Evolutionary conservation across 1,140 invertebrate genomes (phyloP), one percentile per base, ranked within the genome.

Genomic region (Penaeus chinensis): DNA sequence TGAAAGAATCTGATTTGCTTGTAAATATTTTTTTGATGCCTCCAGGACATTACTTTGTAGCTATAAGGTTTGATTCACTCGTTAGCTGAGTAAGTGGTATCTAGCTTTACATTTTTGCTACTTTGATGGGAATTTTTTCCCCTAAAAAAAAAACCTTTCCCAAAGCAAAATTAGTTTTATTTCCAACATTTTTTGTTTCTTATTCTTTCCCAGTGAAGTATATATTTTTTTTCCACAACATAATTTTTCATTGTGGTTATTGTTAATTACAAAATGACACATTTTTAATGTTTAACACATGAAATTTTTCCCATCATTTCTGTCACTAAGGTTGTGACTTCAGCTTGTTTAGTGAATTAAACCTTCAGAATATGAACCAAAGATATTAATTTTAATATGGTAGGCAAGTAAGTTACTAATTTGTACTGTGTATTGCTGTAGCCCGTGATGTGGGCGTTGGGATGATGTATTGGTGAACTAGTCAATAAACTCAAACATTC

Each of bases 391-490:
- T 83, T 83, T 83, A 83, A 71, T 83, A 83, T 47, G 18, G 60
- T 83, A 83, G 82, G 22, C 27, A 54, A 71, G 37, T 47, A 83
- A 83, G 82, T 83, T 83, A 74, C 69, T 74, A 71, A 83, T 83
- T 83, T 83, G 82, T 83, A 83, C 42, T 60, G 69, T 83, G 82
- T 83, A 60, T 83, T 74, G n/a, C 82, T 74, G 82, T 83, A 71
- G 65, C 66, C 69, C 82, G 54, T 54, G 54, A 16, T 54, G 16
- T 54, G 54, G 42, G 60, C 37, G 20, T 71, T 24, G 69, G 82
- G 82, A 83, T 66, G 82, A 83, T 83, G 82, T 83, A 83, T 74
- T 69, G 74, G 69, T 71, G 65, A 83, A n/a, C 82, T 83, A 83
- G 82, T 83, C 66, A 83, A 83, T 83, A 83, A 83, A 83, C 82